Evolutionary conservation across 1,140 invertebrate genomes (phyloP), one percentile per base, ranked within the genome.

Genomic region (Phymorhynchus buccinoides): DNA sequence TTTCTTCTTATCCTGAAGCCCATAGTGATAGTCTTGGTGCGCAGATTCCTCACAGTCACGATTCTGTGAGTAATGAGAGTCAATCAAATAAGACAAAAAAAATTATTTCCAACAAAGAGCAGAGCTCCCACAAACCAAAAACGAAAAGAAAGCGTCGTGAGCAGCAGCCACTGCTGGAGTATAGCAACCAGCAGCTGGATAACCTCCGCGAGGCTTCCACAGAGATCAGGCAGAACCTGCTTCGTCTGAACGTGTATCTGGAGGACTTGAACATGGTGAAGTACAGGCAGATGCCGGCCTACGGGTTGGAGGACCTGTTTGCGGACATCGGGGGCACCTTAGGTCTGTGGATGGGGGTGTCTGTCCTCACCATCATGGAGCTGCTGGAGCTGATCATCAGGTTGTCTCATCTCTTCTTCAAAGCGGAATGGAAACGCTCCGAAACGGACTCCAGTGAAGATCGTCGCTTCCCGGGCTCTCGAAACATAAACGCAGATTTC

Each of bases 311-410:
- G n/a, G 91, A 92, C 84, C 88, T 92, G 81, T 90, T 92, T 86
- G 90, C 91, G 0, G 91, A 92, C 80, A 92, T 92, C 48, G 91
- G 91, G 14, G 91, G 91, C 4, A 92, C 91, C 2, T 82, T 92
- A 27, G 91, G 91, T 18, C 84, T 92, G 41, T 92, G 91, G 91
- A 92, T 92, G 90, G 91, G 91, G 6, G 91, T 92, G 73, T 92
- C 91, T 37, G 90, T 92, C n/a, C 80, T 92, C 71, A 92, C 91
- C 48, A 90, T 92, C 42, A 90, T 92, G 90, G 91, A 92, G 82
- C 83, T 92, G 27, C 84, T 92, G 30, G 91, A 92, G 83, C 86
- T 92, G 1, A 44, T 92, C 39, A 85, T 90, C 2, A 86, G 91
- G 52, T 81, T 92, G n/a, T 35, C 89, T 35, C 80, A 89, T 62